These are phyloP conservation scores for Anadara kagoshimensis DNA, from an alignment of 1,140 invertebrate genomes.

Conservation along the genomic window DNA sequence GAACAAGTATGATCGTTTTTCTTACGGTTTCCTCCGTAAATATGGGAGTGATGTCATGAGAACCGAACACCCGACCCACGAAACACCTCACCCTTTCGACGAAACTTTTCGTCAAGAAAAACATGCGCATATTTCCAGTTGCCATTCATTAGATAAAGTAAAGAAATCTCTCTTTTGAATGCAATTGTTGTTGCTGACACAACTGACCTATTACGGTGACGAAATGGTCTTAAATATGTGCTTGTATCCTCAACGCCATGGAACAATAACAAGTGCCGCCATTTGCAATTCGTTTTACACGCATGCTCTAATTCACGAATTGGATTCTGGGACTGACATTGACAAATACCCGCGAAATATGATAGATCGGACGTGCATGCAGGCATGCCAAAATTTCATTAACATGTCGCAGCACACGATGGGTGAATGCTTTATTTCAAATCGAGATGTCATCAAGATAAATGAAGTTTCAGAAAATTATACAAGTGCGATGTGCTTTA, in stretches of 20 bases:
- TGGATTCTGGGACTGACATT: too few relatives aligned
- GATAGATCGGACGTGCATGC: too few relatives aligned
- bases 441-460: too few relatives aligned
- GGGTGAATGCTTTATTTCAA: too few relatives aligned
- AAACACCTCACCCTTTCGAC: neutral
- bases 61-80: constrained; percentile 13
- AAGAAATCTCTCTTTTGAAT: constrained; percentile 10
- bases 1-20: neutral
- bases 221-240: constrained; percentile 78
- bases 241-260: constrained; percentile 81
- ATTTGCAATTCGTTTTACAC: constrained; percentile 83
- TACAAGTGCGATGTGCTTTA: too few relatives aligned
- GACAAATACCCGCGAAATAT: too few relatives aligned
- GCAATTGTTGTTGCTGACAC: constrained; percentile 47
- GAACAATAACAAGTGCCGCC: constrained; percentile 86
- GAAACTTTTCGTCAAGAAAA: neutral
- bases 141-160: neutral
- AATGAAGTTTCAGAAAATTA: too few relatives aligned
- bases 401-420: too few relatives aligned
- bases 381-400: too few relatives aligned
- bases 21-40: constrained; percentile 4
- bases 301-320: constrained; percentile 76
- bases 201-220: constrained; percentile 76
- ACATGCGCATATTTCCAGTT: constrained; percentile 4
- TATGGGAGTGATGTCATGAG: constrained; percentile 14